phyloP scores from a whole-genome alignment of 2,888 invertebrate genomes.

The Timandra comae region DNA sequence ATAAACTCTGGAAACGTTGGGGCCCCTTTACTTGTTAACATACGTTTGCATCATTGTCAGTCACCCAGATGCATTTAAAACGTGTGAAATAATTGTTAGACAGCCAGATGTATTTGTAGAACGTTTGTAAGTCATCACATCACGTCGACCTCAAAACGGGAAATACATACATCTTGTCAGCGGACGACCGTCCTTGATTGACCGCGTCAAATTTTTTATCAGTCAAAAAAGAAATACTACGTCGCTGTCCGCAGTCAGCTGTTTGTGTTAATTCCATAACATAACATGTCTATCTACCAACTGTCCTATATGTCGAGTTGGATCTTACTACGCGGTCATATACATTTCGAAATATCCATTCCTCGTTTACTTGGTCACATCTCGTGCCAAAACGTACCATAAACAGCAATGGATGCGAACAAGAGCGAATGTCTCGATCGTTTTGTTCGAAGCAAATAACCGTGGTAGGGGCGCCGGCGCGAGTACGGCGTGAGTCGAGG shows the following conservation, averaged over 20 bases:
- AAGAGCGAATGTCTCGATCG: constrained; percentile 16
- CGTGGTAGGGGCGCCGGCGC: constrained; percentile 46
- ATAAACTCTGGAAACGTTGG: constrained; percentile 44
- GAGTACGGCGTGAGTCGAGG: constrained; percentile 72
- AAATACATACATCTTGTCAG: constrained; percentile 61
- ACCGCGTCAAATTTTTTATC: constrained; percentile 71
- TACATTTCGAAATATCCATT: constrained; percentile 27
- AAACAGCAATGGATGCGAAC: constrained; percentile 44
- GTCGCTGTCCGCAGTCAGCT: constrained; percentile 67
- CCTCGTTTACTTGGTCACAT: constrained; percentile 18
- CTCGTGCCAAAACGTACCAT: neutral
- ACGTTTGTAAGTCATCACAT: constrained; percentile 40
- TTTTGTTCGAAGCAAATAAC: constrained; percentile 35
- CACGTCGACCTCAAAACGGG: constrained; percentile 56
- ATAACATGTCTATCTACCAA: constrained; percentile 70
- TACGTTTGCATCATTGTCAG: constrained; percentile 12
- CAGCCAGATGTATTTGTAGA: constrained; percentile 29
- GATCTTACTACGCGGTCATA: constrained; percentile 21
- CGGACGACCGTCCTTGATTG: constrained; percentile 66
- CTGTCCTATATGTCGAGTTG: constrained; percentile 40
- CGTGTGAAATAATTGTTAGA: constrained; percentile 4
- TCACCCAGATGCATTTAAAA: too few species aligned
- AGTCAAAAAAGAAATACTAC: constrained; percentile 62
- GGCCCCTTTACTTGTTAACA: constrained; percentile 31
- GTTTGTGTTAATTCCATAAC: constrained; percentile 66